These are phyloP conservation scores for Alviniconcha marisindica DNA, from an alignment of 1,140 invertebrate species.

Conservation along the genomic window DNA sequence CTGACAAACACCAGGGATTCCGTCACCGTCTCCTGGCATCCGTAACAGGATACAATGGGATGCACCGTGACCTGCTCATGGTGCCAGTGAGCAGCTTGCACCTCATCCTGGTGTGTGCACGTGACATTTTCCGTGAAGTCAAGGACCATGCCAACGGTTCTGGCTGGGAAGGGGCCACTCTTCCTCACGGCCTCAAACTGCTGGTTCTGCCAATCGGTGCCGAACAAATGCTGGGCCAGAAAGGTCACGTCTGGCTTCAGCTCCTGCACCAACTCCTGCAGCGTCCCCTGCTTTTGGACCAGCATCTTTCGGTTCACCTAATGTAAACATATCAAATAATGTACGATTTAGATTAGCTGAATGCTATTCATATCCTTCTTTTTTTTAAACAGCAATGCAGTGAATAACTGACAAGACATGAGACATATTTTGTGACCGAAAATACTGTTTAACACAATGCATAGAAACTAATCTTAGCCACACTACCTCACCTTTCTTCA, in stretches of 20 bases:
- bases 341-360: too few species aligned
- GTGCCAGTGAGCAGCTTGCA: conserved; percentile 40
- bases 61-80: conserved; percentile 34
- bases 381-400: too few species aligned
- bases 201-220: background rate
- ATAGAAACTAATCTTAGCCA: too few species aligned
- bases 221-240: conserved; percentile 4
- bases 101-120: conserved; percentile 31
- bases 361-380: too few species aligned
- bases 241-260: background rate
- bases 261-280: too few species aligned
- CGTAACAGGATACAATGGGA: conserved; percentile 41
- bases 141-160: conserved; percentile 20
- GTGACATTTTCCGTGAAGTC: conserved; percentile 38
- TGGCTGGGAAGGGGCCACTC: background rate
- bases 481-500: too few species aligned
- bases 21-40: conserved; percentile 35
- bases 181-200: background rate
- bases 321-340: too few species aligned
- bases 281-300: too few species aligned
- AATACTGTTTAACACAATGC: too few species aligned
- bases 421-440: too few species aligned
- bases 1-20: conserved; percentile 46
- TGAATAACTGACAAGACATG: too few species aligned
- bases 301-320: too few species aligned